Percentiles rank a stretch among this genome's conserved stretches.
Conservation (phyloP, 2,113 vertebrate species). For the Anolis sagrei region DNA sequence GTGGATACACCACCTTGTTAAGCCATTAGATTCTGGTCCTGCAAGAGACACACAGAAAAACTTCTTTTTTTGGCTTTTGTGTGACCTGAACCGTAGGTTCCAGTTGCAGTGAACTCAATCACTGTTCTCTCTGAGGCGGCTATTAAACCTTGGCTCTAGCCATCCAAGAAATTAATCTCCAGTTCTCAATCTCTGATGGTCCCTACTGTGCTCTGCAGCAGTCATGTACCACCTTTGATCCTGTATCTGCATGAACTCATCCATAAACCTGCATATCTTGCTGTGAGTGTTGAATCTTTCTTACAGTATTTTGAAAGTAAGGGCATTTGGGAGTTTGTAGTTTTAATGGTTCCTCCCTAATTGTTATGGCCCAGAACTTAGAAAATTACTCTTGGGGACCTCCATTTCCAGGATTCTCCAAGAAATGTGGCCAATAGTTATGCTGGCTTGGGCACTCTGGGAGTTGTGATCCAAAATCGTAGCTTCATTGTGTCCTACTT, state of each 20-base stretch:
- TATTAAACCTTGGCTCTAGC: conserved; percentile 75
- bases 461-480: background rate
- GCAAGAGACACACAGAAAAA: conserved; percentile 42
- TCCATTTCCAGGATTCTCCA: no score
- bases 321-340: background rate
- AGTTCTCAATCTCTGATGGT: conserved; percentile 58
- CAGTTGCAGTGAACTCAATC: conserved; percentile 69
- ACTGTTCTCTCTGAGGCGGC: conserved; percentile 72
- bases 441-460: no score
- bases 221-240: conserved; percentile 61
- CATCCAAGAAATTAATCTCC: conserved; percentile 74
- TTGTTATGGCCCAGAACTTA: background rate
- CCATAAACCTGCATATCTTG: conserved; percentile 65
- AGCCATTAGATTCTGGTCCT: conserved; percentile 60
- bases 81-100: conserved; percentile 66
- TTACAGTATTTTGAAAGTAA: background rate
- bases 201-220: conserved; percentile 56
- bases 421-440: no score
- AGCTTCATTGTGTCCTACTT: background rate
- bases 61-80: conserved; percentile 35
- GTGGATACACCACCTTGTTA: conserved; percentile 59
- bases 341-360: conserved; percentile 12
- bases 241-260: conserved; percentile 59
- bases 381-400: no score
- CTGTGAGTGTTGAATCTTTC: conserved; percentile 40